phyloP scores from a whole-genome alignment of 2,113 vertebrate genomes.

The Phylloscopus trochiloides region DNA sequence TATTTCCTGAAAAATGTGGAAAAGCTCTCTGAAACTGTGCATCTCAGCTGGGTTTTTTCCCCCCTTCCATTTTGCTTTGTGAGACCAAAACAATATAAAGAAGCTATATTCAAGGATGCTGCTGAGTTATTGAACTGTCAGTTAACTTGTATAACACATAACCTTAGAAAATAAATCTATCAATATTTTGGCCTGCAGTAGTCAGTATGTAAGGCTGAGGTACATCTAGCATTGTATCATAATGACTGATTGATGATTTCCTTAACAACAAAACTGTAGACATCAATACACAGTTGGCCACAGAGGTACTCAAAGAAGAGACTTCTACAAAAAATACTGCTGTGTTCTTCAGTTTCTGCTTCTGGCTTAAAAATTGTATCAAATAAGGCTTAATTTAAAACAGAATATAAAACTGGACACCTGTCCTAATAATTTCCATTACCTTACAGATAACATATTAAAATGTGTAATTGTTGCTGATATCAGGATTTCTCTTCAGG shows the following conservation, averaged over 20 bases:
- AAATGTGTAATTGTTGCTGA: not conserved
- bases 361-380: not conserved
- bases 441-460: not conserved
- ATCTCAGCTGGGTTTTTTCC: not conserved
- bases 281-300: not conserved
- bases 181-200: not conserved
- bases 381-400: constrained; percentile 12
- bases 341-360: not conserved
- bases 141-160: not conserved
- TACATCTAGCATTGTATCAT: not conserved
- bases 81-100: not conserved
- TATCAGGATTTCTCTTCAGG: not conserved
- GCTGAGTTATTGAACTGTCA: constrained; percentile 11
- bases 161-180: constrained; percentile 22
- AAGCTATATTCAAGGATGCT: not conserved
- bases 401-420: not conserved
- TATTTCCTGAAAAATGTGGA: not conserved
- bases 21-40: not conserved
- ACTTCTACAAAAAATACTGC: not conserved
- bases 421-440: not conserved
- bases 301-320: not conserved
- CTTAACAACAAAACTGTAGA: not conserved
- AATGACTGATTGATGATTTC: not conserved
- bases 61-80: not conserved
- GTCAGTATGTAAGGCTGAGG: not conserved